phyloP scores from a whole-genome alignment of 2,113 vertebrate species.

The Callopanchax toddi region DNA sequence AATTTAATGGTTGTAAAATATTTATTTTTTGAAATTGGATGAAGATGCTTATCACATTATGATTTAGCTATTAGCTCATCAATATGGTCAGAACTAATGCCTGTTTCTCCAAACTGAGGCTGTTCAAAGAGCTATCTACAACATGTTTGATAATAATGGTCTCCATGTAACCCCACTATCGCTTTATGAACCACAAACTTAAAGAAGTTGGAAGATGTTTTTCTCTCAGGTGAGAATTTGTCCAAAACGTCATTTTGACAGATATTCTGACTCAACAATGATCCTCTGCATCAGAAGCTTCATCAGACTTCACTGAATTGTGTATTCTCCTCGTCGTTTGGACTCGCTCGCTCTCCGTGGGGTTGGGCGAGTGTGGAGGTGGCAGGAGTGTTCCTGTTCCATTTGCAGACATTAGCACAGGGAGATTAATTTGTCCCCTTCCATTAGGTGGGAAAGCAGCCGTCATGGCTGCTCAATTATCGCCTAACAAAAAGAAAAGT shows the following conservation, averaged over 20 bases:
- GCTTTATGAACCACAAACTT: too few relatives aligned
- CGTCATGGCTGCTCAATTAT: slow-evolving; percentile 76
- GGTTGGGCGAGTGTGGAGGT: slow-evolving; percentile 33
- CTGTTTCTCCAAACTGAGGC: too few relatives aligned
- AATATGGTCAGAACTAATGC: too few relatives aligned
- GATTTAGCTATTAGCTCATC: too few relatives aligned
- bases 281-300: slow-evolving; percentile 5
- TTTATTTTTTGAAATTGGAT: too few relatives aligned
- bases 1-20: too few relatives aligned
- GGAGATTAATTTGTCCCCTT: slow-evolving; percentile 81
- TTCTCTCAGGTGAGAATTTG: too few relatives aligned
- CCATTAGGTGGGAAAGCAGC: slow-evolving; percentile 76
- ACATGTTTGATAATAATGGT: too few relatives aligned
- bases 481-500: slow-evolving; percentile 61
- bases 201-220: too few relatives aligned
- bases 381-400: slow-evolving; percentile 67
- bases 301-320: background rate
- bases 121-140: too few relatives aligned
- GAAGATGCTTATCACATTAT: too few relatives aligned
- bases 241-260: background rate
- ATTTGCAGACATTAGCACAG: slow-evolving; percentile 79
- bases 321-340: background rate
- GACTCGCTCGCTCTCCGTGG: background rate
- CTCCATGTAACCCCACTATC: too few relatives aligned
- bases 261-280: background rate